A percentile compares a stretch with the other conserved stretches of the same genome.
Conservation (phyloP, 2,113 vertebrate species). For the Dipodomys stephensi region DNA sequence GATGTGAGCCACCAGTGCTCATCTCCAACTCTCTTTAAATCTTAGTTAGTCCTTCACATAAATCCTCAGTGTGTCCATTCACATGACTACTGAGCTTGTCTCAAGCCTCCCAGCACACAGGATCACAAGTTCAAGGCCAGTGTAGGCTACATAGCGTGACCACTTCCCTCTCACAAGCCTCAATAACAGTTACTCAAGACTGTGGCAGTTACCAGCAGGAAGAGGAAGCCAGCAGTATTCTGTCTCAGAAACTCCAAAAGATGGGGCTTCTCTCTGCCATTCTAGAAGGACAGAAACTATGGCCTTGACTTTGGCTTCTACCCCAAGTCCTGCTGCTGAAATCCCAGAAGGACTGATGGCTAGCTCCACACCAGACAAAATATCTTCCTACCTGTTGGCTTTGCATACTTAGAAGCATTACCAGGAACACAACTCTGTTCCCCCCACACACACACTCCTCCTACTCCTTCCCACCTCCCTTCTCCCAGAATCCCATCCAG, state of each 20-base stretch:
- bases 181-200: background rate
- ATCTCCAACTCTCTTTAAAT: conserved; percentile 16
- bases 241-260: background rate
- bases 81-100: background rate
- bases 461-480: background rate
- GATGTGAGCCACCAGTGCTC: no score
- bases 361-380: background rate
- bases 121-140: background rate
- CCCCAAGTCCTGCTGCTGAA: background rate
- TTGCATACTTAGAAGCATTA: background rate
- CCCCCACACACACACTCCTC: no score
- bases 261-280: background rate
- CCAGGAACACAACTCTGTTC: background rate
- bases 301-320: background rate
- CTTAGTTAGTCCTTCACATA: background rate
- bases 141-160: no score
- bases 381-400: background rate
- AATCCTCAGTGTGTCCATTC: background rate
- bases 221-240: background rate
- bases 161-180: background rate
- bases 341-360: background rate
- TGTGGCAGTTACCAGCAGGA: background rate
- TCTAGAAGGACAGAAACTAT: background rate
- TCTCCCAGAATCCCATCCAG: background rate
- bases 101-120: background rate